phyloP scores from a whole-genome alignment of 1,140 invertebrate species.

The Psilanteris sp. region DNA sequence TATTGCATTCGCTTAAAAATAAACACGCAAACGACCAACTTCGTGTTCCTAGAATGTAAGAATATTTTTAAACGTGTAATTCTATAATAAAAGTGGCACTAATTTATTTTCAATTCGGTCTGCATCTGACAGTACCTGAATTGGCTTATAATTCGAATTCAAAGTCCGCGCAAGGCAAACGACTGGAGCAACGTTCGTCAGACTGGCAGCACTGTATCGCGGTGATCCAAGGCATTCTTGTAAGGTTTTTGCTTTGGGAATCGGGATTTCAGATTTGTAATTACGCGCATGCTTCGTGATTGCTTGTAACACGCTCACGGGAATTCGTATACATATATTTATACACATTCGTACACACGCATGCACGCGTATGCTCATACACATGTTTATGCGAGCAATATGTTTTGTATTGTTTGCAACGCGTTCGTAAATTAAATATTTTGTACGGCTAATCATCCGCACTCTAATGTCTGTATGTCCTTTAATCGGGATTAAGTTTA shows the following conservation, averaged over 20 bases:
- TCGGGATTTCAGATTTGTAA: conserved; percentile 17
- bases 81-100: too few species aligned
- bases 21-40: too few species aligned
- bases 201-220: neutral
- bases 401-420: conserved; percentile 32
- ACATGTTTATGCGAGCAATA: conserved; percentile 12
- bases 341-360: too few species aligned
- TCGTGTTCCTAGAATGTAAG: too few species aligned
- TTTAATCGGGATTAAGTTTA: conserved; percentile 22
- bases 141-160: too few species aligned
- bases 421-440: conserved; percentile 31
- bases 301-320: neutral
- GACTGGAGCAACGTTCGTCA: too few species aligned
- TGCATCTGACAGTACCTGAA: too few species aligned
- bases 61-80: too few species aligned
- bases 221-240: too few species aligned
- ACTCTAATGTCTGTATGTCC: conserved; percentile 47
- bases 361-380: neutral
- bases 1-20: too few species aligned
- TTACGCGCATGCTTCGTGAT: conserved; percentile 14
- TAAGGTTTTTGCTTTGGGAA: conserved; percentile 3
- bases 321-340: neutral
- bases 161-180: too few species aligned
- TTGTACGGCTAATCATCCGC: conserved; percentile 5
- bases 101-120: too few species aligned